Evolutionary conservation across 2,113 vertebrate genomes (phyloP), one percentile per base, ranked within the genome.

Genomic region (Anolis carolinensis): DNA sequence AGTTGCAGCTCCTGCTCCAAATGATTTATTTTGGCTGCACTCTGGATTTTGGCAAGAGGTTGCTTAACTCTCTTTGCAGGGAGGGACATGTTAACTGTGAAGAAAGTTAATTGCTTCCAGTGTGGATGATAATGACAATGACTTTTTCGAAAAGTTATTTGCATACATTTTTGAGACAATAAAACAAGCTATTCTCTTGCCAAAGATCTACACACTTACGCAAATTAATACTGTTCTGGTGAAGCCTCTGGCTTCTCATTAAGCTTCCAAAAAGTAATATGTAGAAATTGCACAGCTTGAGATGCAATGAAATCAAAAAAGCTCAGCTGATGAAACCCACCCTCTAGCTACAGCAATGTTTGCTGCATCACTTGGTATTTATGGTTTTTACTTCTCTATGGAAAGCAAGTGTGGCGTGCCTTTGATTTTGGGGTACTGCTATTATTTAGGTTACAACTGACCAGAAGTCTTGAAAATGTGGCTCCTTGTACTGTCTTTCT

Each of bases 91-190:
- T 90, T 84, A 86, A 67, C 84, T 91, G 71, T 70, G 79, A 92
- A 81, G 88, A 89, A 92, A 82, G 82, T 90, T 91, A 93, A 94
- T 94, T 93, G 91, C 91, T 93, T 87, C 90, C 86, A 92, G 77
- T 0, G 1, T 89, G 87, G 89, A 91, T 92, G 78, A 84, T 89
- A 89, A 93, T 82, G 70, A 92, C 82, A 88, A 91, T 0, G 39
- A 18, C 55, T 82, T 86, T 93, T 25, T 74, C 55, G 74, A 90
- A 94, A 90, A 94, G 82, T 89, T 84, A 92, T 93, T 93, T 95
- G 86, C 90, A 92, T 93, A 77, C 76, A 77, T 91, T 92, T 95
- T 90, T 79, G 81, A 0, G 25, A 91, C 90, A n/a, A 84, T 89
- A 88, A 91, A 90, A 82, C 79, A 89, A 83, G 79, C 77, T 83